Evolutionary conservation across 2,113 vertebrate species (phyloP), one percentile per base, ranked within the genome.

Genomic region (Cinclus mexicanus): DNA sequence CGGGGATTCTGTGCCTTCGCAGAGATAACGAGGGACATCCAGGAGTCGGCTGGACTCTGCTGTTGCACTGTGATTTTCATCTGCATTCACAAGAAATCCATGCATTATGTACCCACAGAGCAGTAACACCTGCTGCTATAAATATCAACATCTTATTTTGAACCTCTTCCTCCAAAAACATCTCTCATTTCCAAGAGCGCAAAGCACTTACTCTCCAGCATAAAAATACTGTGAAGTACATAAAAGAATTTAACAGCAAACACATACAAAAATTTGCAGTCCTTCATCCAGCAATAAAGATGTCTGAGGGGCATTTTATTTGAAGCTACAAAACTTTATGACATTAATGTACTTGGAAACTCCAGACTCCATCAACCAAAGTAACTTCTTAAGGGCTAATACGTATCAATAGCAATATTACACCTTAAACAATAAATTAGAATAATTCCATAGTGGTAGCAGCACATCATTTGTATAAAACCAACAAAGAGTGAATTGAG

Each of bases 21-120:
- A 99, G 93, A 99, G 98, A 91, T 99, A 99, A 39, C 99, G 99
- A 63, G 99, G 99, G 18, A 99, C 99, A 37, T 99, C 99, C 89
- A 99, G 97, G 39, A 99, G 98, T 9, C 98, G 97, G 90, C 99
- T 99, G 96, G 99, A 99, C 97, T 99, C 99, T 6, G 99, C 99
- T 29, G 98, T 97, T 20, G 98, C 93, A 55, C 98, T 91, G 98
- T 99, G 98, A 95, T 99, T 99, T 98, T 99, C 99, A 94, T 99
- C 99, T 99, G 90, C 19, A 74, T 89, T 95, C 86, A 96, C 83
- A 95, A 95, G 82, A 95, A 93, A 94, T 82, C 68, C 82, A 94
- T 46, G 78, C 91, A 84, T 97, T 95, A 93, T 71, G 72, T 87
- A 96, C 35, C 28, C 3, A 57, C 5, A 2, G 31, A 49, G 89